Conservation (phyloP, 2,888 invertebrate genomes). For the Tetranychus truncatus region DNA sequence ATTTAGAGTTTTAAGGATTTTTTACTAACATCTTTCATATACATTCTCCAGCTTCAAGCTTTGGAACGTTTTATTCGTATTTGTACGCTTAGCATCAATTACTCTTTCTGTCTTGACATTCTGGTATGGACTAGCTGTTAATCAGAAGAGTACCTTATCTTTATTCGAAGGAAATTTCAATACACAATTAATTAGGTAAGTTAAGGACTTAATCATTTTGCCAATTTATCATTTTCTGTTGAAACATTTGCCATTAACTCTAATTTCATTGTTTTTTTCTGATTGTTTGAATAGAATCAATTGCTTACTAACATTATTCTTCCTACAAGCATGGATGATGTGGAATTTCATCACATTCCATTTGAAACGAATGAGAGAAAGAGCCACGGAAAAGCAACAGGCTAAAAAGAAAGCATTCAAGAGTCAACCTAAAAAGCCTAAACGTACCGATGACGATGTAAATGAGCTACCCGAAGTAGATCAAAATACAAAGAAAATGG, state of each 20-base stretch:
- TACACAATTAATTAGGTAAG: conserved; percentile 41
- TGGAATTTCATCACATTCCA: conserved; percentile 79
- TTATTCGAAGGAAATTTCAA: conserved; percentile 48
- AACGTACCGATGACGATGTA: conserved; percentile 48
- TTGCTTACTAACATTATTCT: conserved; percentile 52
- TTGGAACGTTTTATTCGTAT: conserved; percentile 63
- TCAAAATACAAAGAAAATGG: conserved; percentile 57
- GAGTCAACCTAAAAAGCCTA: conserved; percentile 42
- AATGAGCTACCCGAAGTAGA: conserved; percentile 83
- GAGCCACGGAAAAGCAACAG: conserved; percentile 30
- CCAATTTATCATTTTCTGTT: conserved; percentile 9
- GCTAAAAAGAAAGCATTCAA: conserved; percentile 28
- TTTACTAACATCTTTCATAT: not conserved
- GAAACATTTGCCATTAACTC: too few relatives aligned
- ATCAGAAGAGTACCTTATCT: conserved; percentile 17
- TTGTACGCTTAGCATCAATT: conserved; percentile 67
- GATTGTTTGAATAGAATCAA: conserved; percentile 40
- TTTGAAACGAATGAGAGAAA: conserved; percentile 52
- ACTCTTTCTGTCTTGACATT: conserved; percentile 78
- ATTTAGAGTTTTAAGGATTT: too few relatives aligned
- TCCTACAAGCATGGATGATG: conserved; percentile 65
- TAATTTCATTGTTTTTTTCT: too few relatives aligned
- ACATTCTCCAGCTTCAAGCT: conserved; percentile 47
- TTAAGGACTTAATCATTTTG: not conserved
- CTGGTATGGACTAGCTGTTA: conserved; percentile 65